These are phyloP conservation scores for Aphelocoma californica DNA, from an alignment of 2,797 vertebrate genomes.

Conservation along the genomic window DNA sequence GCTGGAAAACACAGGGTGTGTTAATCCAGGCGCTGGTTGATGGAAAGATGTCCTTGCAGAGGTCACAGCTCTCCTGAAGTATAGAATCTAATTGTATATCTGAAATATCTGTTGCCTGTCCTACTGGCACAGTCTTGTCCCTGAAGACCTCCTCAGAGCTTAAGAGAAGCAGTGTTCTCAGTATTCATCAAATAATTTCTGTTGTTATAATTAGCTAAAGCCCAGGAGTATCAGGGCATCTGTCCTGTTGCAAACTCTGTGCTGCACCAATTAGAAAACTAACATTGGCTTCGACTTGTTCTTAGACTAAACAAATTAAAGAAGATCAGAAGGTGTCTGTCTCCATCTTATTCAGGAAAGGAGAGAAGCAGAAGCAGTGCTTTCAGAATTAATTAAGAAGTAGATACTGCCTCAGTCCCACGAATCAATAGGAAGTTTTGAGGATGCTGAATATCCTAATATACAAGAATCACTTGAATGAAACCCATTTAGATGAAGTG, in stretches of 20 bases:
- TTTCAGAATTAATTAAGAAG: background rate
- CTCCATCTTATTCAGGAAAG: background rate
- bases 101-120: background rate
- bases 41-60: background rate
- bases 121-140: background rate
- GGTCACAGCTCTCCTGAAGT: background rate
- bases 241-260: background rate
- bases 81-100: background rate
- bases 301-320: background rate
- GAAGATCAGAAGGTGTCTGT: background rate
- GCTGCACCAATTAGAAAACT: background rate
- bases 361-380: background rate
- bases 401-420: background rate
- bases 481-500: background rate
- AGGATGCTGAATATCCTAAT: background rate
- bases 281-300: background rate
- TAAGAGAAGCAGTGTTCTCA: background rate
- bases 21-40: background rate
- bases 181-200: background rate
- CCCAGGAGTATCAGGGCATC: background rate
- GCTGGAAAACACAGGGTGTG: background rate
- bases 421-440: background rate
- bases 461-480: background rate
- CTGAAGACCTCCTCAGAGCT: background rate
- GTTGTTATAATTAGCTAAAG: background rate